Percentiles rank a stretch among this genome's conserved stretches.
These are phyloP conservation scores for Hoplostethus atlanticus DNA, from an alignment of 2,797 vertebrate species.

Conservation along the genomic window DNA sequence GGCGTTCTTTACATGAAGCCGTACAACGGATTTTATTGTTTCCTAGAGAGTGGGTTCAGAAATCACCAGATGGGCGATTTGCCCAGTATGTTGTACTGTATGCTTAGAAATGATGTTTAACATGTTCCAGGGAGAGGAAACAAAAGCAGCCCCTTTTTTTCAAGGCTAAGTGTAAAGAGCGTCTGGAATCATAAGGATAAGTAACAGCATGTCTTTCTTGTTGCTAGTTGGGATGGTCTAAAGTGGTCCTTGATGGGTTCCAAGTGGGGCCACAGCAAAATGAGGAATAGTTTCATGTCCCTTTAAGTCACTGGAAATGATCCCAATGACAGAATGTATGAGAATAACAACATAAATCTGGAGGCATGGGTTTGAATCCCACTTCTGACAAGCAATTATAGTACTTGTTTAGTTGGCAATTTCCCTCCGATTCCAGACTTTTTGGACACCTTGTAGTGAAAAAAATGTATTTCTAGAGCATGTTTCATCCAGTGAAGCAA, in stretches of 20 bases:
- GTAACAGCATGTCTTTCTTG: constrained; percentile 4
- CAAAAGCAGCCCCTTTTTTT: constrained; percentile 64
- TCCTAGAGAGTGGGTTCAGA: constrained; percentile 57
- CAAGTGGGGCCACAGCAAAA: too few species aligned
- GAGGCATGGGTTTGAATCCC: not conserved
- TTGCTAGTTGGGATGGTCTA: not conserved
- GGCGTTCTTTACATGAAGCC: constrained; percentile 58
- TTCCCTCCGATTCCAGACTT: too few species aligned
- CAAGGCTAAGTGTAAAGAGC: constrained; percentile 58
- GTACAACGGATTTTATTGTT: constrained; percentile 71
- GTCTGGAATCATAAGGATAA: not conserved
- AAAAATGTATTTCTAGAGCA: too few species aligned
- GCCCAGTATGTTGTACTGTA: constrained; percentile 69
- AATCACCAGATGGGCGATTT: constrained; percentile 77
- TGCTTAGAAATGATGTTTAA: constrained; percentile 79
- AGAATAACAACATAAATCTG: not conserved
- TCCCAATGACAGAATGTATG: too few species aligned
- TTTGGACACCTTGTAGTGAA: too few species aligned
- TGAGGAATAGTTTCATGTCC: too few species aligned
- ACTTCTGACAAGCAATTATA: too few species aligned
- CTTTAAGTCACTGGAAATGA: too few species aligned
- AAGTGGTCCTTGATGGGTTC: too few species aligned
- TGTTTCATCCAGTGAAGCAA: too few species aligned
- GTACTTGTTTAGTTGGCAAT: too few species aligned
- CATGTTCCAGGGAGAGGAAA: constrained; percentile 70